phyloP scores from a whole-genome alignment of 2,113 vertebrate genomes.

The Lipotes vexillifer region DNA sequence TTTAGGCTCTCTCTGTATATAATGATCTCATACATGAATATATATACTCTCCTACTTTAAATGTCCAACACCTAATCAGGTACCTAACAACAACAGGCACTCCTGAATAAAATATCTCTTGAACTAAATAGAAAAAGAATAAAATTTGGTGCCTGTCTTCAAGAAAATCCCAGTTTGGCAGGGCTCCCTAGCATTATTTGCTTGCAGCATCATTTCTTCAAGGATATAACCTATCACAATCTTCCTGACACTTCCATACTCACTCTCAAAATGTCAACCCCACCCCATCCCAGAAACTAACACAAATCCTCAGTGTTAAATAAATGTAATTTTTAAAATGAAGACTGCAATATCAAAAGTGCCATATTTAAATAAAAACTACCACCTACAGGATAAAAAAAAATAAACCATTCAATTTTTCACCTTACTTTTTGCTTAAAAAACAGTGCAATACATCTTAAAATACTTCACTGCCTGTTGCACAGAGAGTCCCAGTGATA shows the following conservation, averaged over 20 bases:
- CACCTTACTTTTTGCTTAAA: neutral
- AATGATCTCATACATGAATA: neutral
- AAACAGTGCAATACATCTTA: slow-evolving; percentile 40
- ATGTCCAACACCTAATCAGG: neutral
- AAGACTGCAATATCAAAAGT: neutral
- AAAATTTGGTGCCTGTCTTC: neutral
- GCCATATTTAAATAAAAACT: slow-evolving; percentile 43
- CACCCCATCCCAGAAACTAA: slow-evolving; percentile 2
- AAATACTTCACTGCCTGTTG: slow-evolving; percentile 55
- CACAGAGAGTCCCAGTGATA: slow-evolving; percentile 31
- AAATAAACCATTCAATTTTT: slow-evolving; percentile 21
- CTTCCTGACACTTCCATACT: neutral
- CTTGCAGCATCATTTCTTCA: neutral
- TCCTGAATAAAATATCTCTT: neutral
- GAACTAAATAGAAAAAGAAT: neutral
- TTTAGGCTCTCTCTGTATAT: neutral
- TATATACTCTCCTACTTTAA: neutral
- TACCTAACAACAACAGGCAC: neutral
- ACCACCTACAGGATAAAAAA: neutral
- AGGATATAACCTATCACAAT: neutral
- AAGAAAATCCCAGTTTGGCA: neutral
- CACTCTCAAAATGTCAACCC: slow-evolving; percentile 11
- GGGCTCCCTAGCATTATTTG: neutral
- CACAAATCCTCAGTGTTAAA: neutral
- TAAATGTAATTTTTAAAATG: neutral